Evolutionary conservation across 2,113 vertebrate genomes (phyloP).

Genomic region (Urocitellus parryii): DNA sequence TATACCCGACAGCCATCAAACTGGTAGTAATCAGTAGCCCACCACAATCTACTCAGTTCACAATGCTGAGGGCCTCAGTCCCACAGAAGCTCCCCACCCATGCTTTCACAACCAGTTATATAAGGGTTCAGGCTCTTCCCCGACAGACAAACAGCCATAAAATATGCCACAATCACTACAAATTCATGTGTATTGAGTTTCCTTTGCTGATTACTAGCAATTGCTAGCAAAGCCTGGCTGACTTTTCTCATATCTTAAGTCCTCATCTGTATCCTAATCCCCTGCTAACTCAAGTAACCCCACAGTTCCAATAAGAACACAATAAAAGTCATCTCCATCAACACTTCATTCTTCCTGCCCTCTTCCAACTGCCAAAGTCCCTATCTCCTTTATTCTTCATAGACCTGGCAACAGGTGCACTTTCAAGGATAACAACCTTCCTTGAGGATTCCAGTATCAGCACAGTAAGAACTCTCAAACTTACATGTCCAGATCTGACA

Average conservation of each 20-base stretch:
- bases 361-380: background rate
- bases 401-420: background rate
- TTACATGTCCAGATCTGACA: background rate
- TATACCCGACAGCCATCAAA: background rate
- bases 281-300: background rate
- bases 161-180: background rate
- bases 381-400: background rate
- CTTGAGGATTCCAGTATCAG: background rate
- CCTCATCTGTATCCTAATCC: background rate
- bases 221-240: background rate
- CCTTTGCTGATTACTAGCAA: background rate
- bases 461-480: background rate
- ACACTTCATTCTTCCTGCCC: background rate
- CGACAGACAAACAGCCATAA: too few species aligned
- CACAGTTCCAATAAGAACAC: background rate
- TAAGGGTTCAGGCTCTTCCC: background rate
- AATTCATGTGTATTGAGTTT: background rate
- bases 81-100: background rate
- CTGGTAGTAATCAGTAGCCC: background rate
- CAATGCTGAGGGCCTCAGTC: background rate
- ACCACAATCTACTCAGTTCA: background rate
- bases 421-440: background rate
- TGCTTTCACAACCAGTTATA: background rate
- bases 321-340: background rate
- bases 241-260: background rate